A percentile compares a stretch with the other conserved stretches of the same genome.
These are phyloP conservation scores for Acromyrmex heyeri DNA, from an alignment of 1,140 invertebrate genomes.

Conservation along the genomic window DNA sequence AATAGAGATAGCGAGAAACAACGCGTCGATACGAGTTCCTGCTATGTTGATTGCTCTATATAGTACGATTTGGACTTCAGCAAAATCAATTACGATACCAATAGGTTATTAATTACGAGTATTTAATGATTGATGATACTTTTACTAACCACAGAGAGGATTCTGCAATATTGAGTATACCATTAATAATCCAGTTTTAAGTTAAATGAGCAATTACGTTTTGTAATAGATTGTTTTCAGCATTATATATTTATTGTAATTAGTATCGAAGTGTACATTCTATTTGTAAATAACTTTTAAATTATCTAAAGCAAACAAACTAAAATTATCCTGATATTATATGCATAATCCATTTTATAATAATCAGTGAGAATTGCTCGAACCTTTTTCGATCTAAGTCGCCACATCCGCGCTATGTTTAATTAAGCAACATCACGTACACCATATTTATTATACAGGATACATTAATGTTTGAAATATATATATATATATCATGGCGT, in stretches of 20 bases:
- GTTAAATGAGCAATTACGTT: neutral
- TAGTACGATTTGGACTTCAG: neutral
- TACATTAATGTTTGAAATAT: neutral
- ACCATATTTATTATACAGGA: neutral
- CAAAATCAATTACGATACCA: slow-evolving; percentile 31
- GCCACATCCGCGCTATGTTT: neutral
- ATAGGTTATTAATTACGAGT: slow-evolving; percentile 37
- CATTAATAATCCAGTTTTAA: slow-evolving; percentile 46
- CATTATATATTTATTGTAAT: slow-evolving; percentile 20
- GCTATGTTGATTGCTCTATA: neutral
- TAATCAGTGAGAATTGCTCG: neutral
- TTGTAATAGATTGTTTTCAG: slow-evolving; percentile 15
- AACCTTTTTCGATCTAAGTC: neutral
- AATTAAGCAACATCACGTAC: neutral
- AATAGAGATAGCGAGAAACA: slow-evolving; percentile 13
- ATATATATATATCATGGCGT: neutral
- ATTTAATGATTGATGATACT: slow-evolving; percentile 30
- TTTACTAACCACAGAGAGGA: neutral
- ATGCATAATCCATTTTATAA: neutral
- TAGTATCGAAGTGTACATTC: neutral
- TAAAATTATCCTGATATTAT: neutral
- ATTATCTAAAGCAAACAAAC: neutral
- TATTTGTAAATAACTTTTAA: slow-evolving; percentile 9
- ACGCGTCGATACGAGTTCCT: neutral
- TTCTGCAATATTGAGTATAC: neutral